A percentile compares a stretch with the other conserved stretches of the same genome.
These are phyloP conservation scores for Amphiprion clarkii DNA, from an alignment of 2,797 vertebrate species.

Conservation along the genomic window DNA sequence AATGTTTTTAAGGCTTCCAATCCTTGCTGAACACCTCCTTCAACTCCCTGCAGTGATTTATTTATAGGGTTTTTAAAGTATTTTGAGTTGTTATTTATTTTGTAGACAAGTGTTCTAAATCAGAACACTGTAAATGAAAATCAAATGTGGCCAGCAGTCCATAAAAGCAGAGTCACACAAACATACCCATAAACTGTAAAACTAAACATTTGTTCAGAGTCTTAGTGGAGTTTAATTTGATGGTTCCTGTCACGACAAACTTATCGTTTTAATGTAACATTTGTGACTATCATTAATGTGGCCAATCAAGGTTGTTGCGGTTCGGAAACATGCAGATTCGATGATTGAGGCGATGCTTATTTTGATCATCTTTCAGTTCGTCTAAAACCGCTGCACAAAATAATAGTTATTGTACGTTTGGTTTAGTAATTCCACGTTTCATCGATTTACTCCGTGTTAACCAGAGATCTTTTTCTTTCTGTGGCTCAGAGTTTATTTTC, in stretches of 20 bases:
- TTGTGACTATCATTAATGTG: neutral
- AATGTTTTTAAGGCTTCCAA: neutral
- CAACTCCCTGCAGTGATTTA: constrained; percentile 7
- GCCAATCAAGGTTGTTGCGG: neutral
- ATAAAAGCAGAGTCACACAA: constrained; percentile 30
- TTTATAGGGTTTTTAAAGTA: constrained; percentile 8
- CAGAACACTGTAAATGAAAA: constrained; percentile 21
- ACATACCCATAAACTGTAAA: constrained; percentile 36
- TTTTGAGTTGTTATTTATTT: constrained; percentile 27
- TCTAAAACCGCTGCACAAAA: constrained; percentile 32
- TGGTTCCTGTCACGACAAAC: neutral
- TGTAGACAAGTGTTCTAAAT: constrained; percentile 20
- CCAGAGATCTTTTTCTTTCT: constrained; percentile 64
- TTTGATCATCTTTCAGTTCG: constrained; percentile 24
- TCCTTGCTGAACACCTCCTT: neutral
- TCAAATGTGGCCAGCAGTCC: constrained; percentile 5
- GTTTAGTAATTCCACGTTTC: constrained; percentile 60
- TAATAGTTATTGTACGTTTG: constrained; percentile 55
- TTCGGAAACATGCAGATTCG: neutral
- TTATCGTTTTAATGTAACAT: neutral
- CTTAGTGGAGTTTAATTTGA: constrained; percentile 24
- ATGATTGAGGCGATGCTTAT: constrained; percentile 24
- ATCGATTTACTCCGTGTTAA: constrained; percentile 58
- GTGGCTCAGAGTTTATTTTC: constrained; percentile 82
- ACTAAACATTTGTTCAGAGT: constrained; percentile 47